phyloP scores from a whole-genome alignment of 2,888 invertebrate species.

The Euspilapteryx auroguttella region DNA sequence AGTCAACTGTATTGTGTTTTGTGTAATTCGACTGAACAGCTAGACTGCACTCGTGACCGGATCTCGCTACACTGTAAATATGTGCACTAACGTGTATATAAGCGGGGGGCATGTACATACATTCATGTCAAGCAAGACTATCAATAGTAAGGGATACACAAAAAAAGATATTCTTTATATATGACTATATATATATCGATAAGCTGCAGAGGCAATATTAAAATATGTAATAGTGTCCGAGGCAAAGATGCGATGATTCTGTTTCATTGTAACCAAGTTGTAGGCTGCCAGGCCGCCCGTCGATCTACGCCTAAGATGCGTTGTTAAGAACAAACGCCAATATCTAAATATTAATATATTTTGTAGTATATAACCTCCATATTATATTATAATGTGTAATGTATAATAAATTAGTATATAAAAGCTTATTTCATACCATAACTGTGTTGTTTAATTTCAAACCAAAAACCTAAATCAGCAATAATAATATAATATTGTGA shows the following conservation, averaged over 20 bases:
- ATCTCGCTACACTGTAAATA: constrained; percentile 37
- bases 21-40: constrained; percentile 11
- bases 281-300: no score
- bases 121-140: constrained; percentile 10
- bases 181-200: constrained; percentile 16
- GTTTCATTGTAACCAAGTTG: no score
- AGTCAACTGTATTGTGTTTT: constrained; percentile 6
- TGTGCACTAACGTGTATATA: constrained; percentile 33
- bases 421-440: constrained; percentile 48
- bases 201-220: constrained; percentile 34
- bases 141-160: constrained; percentile 28
- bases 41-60: constrained; percentile 1
- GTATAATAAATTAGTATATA: constrained; percentile 47
- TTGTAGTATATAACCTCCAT: constrained; percentile 31
- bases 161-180: constrained; percentile 14
- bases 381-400: constrained; percentile 33
- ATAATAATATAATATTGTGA: constrained; percentile 7
- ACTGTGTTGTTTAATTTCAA: constrained; percentile 26
- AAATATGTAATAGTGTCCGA: constrained; percentile 11
- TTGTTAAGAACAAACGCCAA: no score
- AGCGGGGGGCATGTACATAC: constrained; percentile 12
- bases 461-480: constrained; percentile 1
- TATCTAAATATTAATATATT: constrained; percentile 14
- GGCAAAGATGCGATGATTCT: no score
- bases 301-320: no score